phyloP scores from a whole-genome alignment of 2,113 vertebrate genomes.

The Heteronetta atricapilla region DNA sequence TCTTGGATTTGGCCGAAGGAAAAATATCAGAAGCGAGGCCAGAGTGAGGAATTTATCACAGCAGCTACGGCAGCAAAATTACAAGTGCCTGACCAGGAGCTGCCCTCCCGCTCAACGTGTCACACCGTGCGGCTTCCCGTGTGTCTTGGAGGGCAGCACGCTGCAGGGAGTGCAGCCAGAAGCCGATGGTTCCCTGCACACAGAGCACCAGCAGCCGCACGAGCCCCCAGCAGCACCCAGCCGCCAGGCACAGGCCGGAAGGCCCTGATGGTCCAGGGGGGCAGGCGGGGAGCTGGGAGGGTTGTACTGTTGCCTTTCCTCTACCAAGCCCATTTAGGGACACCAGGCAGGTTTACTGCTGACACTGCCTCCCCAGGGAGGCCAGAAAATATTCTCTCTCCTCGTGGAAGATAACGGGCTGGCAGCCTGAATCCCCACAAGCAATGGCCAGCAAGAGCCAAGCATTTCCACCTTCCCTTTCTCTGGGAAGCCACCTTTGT shows the following conservation, averaged over 20 bases:
- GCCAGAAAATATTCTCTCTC: not conserved
- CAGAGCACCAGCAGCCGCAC: not conserved
- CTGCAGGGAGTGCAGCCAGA: not conserved
- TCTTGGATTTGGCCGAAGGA: constrained; percentile 54
- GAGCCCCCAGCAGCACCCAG: not conserved
- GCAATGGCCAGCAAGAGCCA: not conserved
- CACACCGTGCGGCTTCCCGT: not conserved
- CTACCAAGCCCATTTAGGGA: not conserved
- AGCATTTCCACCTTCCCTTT: not conserved
- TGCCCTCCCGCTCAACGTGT: constrained; percentile 14
- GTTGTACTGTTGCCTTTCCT: not conserved
- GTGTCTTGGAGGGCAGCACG: not conserved
- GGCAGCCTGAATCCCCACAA: not conserved
- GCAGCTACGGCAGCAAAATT: constrained; percentile 70
- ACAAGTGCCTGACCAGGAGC: constrained; percentile 15
- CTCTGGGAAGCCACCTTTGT: not conserved
- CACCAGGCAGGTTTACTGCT: too few relatives aligned
- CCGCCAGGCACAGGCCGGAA: not conserved
- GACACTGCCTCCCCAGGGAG: not conserved
- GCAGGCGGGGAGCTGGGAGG: not conserved
- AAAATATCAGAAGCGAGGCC: constrained; percentile 60
- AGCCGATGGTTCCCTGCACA: not conserved
- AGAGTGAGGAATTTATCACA: constrained; percentile 66
- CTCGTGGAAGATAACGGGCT: not conserved
- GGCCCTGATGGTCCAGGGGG: not conserved